A percentile compares a stretch with the other conserved stretches of the same genome.
Evolutionary conservation across 2,797 vertebrate species (phyloP).

Genomic region (Poecilia gillii): DNA sequence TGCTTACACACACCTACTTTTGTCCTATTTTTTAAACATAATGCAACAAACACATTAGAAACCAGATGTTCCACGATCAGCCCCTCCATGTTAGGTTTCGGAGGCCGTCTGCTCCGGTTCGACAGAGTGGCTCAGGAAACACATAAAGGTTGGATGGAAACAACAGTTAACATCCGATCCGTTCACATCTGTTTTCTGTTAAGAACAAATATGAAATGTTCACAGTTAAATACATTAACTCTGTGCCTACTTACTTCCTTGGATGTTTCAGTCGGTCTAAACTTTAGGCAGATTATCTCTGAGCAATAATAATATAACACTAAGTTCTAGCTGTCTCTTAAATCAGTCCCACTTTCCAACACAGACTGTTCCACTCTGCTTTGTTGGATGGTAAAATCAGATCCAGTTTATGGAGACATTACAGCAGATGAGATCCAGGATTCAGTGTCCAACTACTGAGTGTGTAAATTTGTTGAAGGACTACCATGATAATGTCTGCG

Average conservation of each 20-base stretch:
- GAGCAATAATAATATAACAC: background rate
- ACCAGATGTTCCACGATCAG: background rate
- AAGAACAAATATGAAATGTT: background rate
- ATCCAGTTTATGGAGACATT: background rate
- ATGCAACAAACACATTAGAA: background rate
- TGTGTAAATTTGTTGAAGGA: background rate
- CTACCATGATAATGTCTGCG: too few relatives aligned
- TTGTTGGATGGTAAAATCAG: background rate
- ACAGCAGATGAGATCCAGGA: background rate
- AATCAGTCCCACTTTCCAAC: background rate
- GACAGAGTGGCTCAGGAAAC: background rate
- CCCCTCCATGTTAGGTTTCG: background rate
- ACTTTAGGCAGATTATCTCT: background rate
- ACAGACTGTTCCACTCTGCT: background rate
- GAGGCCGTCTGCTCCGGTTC: background rate
- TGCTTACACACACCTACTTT: background rate
- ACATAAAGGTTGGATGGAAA: background rate
- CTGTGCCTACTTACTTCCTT: background rate
- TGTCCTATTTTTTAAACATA: background rate
- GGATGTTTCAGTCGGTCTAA: background rate
- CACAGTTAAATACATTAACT: background rate
- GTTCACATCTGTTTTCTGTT: background rate
- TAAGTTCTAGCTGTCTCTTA: background rate
- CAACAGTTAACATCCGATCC: background rate
- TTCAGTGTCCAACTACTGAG: background rate